These are phyloP conservation scores for Probosciger aterrimus DNA, from an alignment of 2,113 vertebrate species.

Conservation along the genomic window DNA sequence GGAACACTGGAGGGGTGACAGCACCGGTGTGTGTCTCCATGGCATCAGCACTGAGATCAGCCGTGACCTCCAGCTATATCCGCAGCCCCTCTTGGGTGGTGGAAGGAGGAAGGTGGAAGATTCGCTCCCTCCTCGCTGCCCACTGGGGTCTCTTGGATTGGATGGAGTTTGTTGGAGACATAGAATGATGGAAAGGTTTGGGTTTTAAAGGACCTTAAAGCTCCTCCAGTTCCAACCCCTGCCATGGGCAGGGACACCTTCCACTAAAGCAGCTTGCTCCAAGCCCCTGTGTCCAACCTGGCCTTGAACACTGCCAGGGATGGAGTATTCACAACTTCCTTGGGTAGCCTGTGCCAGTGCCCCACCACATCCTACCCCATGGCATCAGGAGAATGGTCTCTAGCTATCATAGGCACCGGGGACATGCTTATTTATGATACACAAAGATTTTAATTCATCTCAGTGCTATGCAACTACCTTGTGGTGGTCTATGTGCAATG, in stretches of 20 bases:
- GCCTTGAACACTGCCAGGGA: not conserved
- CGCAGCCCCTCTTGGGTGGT: fast-evolving
- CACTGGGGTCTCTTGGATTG: fast-evolving
- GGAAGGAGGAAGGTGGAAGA: not conserved
- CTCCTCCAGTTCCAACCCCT: not conserved
- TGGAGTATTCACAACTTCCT: not conserved
- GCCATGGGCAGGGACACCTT: not conserved
- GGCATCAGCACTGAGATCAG: not conserved
- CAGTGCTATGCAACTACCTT: not conserved
- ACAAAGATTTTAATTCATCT: not conserved
- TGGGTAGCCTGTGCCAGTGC: not conserved
- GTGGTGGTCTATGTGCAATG: fast-evolving
- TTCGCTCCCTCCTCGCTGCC: fast-evolving
- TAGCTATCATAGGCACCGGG: not conserved
- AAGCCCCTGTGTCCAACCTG: not conserved
- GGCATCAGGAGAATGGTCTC: not conserved
- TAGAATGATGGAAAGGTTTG: not conserved
- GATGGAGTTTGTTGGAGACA: not conserved
- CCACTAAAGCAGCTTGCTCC: not conserved
- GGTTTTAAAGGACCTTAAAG: not conserved
- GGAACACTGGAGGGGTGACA: fast-evolving
- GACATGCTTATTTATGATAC: fast-evolving
- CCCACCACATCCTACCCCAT: not conserved
- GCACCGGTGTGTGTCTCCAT: fast-evolving
- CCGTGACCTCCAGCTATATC: not conserved